Base-by-base conservation (phyloP, 2,113 vertebrate genomes). In the Gulo gulo region DNA sequence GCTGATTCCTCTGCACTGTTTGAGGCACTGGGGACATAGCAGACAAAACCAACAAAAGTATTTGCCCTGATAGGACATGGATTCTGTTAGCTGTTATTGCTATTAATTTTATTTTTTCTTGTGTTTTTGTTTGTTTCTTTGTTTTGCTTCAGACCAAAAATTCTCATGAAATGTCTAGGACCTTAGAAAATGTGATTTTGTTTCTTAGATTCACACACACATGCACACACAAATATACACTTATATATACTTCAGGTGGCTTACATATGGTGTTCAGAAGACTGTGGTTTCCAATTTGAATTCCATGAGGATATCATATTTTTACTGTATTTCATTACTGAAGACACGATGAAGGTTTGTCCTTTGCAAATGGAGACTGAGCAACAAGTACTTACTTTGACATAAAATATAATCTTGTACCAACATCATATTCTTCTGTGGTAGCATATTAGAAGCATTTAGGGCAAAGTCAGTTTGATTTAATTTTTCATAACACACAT, bases 161-260 rank as follows among this genome's bases (percentile, higher is more conserved):
- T 15, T 39, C 47, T 93, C 71, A 94, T 71, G 69, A 95, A 76
- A 34, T 86, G 23, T 95, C 47, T 96, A 88, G 29, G 59, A 13
- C 20, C 47, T 95, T 94, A 95, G 80, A 89, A 97, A 94, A 88
- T 93, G 55, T 88, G 23, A 84, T 81, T 98, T 93, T 92, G 15
- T 94, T 95, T 95, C 8, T 24, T 55, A 85, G 42, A 79, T 57
- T 65, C 6, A 31, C 39, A 29, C 9, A 39, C 2, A 45, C n/a
- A n/a, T 2, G 52, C 8, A 61, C 11, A 12, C 6, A 21, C n/a
- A 47, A 3, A 57, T 26, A 39, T 20, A 59, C 31, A 21, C n/a
- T 4, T 45, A 14, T 7, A 20, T 11, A 26, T 20, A 20, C 2
- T 34, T 83, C 57, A 61, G n/a, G 52, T 85, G 42, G 45, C 89